Percentiles rank a stretch among this genome's conserved stretches.
Conservation (phyloP, 2,888 invertebrate genomes). For the Ormyrus labotus region DNA sequence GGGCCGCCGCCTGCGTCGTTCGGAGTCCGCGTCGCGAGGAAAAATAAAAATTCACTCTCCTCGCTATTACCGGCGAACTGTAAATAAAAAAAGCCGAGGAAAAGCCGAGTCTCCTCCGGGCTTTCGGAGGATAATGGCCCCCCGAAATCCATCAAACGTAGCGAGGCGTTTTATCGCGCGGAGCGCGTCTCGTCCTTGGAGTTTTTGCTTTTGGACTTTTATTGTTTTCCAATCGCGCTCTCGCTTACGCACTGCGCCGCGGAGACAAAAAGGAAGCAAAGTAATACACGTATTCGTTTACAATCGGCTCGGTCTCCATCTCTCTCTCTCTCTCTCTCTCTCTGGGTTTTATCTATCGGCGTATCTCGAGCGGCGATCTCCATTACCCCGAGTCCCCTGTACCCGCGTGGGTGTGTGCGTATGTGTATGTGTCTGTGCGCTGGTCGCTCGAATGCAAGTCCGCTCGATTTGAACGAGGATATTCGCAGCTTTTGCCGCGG, state of each 20-base stretch:
- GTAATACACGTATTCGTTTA: constrained; percentile 52
- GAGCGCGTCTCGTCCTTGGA: not conserved
- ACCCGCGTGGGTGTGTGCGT: not conserved
- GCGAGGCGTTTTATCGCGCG: constrained; percentile 47
- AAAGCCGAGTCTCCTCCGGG: not conserved
- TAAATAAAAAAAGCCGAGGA: constrained; percentile 24
- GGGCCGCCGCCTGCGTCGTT: constrained; percentile 14
- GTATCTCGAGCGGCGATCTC: constrained; percentile 47
- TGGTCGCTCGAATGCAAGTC: constrained; percentile 25
- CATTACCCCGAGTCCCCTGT: constrained; percentile 46
- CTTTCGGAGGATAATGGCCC: constrained; percentile 34
- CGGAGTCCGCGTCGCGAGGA: not conserved
- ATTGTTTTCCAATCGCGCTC: constrained; percentile 59
- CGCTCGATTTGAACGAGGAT: constrained; percentile 56
- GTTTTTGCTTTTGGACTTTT: constrained; percentile 47
- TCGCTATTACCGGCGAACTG: constrained; percentile 8
- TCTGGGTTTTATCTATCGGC: constrained; percentile 5
- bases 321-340: no score
- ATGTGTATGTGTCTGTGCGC: not conserved
- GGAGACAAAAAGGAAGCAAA: constrained; percentile 27
- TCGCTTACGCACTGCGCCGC: constrained; percentile 9
- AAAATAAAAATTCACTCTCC: constrained; percentile 50
- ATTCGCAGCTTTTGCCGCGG: constrained; percentile 48
- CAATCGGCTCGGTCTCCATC: constrained; percentile 34
- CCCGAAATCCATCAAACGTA: constrained; percentile 54